Conservation (phyloP, 2,888 invertebrate species). For the Thumatha senex region DNA sequence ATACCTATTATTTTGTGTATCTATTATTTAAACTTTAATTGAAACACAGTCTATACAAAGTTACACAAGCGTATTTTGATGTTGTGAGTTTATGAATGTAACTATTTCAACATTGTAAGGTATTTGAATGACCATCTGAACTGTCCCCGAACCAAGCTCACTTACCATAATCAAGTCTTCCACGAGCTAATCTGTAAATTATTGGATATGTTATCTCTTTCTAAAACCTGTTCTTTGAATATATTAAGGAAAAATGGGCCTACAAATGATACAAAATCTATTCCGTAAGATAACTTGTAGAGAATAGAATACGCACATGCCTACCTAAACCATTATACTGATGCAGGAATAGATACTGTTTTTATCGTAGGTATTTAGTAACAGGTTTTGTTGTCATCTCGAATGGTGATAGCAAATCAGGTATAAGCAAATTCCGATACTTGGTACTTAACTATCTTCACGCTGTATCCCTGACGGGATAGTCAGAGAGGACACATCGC, state of each 20-base stretch:
- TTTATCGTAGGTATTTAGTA: too few relatives aligned
- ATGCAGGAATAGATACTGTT: too few relatives aligned
- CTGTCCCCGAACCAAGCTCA: constrained; percentile 42
- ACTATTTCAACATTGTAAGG: constrained; percentile 38
- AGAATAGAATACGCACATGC: constrained; percentile 24
- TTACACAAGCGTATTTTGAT: constrained; percentile 26
- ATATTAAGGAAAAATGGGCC: constrained; percentile 49
- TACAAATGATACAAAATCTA: constrained; percentile 38
- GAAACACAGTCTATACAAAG: constrained; percentile 10
- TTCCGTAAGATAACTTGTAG: constrained; percentile 35
- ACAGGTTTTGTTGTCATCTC: too few relatives aligned
- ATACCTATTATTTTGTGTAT: constrained; percentile 11
- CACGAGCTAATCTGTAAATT: constrained; percentile 55
- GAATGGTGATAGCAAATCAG: too few relatives aligned
- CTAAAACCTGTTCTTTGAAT: constrained; percentile 51
- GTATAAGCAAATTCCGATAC: too few relatives aligned
- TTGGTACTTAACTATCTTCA: too few relatives aligned
- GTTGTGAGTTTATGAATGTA: constrained; percentile 21
- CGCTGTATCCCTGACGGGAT: too few relatives aligned
- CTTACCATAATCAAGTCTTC: constrained; percentile 49
- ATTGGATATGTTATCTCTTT: constrained; percentile 55
- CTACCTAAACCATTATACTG: not conserved
- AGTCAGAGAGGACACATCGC: too few relatives aligned
- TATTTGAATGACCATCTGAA: constrained; percentile 32
- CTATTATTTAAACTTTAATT: too few relatives aligned